These are phyloP conservation scores for Ariopsis seemanni DNA, from an alignment of 2,113 vertebrate genomes.

Conservation along the genomic window DNA sequence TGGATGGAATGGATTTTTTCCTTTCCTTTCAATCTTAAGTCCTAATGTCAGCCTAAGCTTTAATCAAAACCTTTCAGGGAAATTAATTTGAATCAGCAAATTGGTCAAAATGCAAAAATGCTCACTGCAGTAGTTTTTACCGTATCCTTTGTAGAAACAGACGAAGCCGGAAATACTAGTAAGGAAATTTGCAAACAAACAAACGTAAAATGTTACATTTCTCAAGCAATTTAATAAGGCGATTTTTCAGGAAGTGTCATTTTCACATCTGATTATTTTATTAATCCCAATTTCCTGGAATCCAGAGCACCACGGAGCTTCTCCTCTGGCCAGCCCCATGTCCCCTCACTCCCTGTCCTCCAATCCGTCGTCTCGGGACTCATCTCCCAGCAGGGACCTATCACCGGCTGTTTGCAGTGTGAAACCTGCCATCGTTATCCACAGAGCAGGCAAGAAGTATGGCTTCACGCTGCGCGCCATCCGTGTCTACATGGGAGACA, in stretches of 20 bases:
- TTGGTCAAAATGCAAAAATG: background rate
- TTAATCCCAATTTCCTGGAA: background rate
- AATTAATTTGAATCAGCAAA: background rate
- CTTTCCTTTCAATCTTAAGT: background rate
- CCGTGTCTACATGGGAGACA: conserved; percentile 96
- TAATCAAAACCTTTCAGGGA: background rate
- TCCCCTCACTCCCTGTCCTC: conserved; percentile 96
- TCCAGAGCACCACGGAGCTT: conserved; percentile 88
- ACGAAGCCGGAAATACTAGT: background rate
- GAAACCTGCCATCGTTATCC: conserved; percentile 89
- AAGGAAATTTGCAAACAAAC: background rate
- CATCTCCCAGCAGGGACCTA: conserved; percentile 93
- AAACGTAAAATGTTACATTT: background rate
- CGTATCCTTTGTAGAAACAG: background rate
- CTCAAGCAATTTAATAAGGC: background rate
- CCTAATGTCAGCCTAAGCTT: background rate
- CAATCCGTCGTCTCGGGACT: conserved; percentile 95
- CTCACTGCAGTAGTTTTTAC: background rate
- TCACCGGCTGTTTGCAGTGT: conserved; percentile 80
- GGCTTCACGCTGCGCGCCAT: conserved; percentile 96
- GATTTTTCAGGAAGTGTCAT: background rate
- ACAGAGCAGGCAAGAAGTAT: conserved; percentile 94
- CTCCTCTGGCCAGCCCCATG: conserved; percentile 96
- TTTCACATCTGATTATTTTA: background rate
- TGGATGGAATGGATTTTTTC: too few relatives aligned